phyloP scores from a whole-genome alignment of 2,888 invertebrate genomes.

The Agrotis clavis region DNA sequence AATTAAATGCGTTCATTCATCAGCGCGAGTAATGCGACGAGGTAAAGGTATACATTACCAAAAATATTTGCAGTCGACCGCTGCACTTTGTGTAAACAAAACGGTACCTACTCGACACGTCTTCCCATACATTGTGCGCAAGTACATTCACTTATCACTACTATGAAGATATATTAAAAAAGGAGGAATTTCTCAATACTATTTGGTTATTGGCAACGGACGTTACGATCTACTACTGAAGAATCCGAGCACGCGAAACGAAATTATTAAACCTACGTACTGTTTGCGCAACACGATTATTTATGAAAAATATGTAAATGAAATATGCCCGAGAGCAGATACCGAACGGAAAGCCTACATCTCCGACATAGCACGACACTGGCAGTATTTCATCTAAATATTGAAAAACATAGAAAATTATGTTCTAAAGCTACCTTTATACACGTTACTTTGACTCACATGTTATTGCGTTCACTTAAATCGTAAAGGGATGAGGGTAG shows the following conservation, averaged over 20 bases:
- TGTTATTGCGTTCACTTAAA: conserved; percentile 88
- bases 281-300: conserved; percentile 61
- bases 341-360: conserved; percentile 61
- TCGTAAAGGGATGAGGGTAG: conserved; percentile 76
- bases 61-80: conserved; percentile 85
- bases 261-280: conserved; percentile 72
- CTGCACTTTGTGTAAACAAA: conserved; percentile 79
- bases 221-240: conserved; percentile 75
- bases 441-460: conserved; percentile 86
- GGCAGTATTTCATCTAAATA: conserved; percentile 89
- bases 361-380: conserved; percentile 72
- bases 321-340: conserved; percentile 53
- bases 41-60: conserved; percentile 83
- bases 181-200: conserved; percentile 86
- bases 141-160: conserved; percentile 84
- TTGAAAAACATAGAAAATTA: conserved; percentile 89
- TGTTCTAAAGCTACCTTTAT: conserved; percentile 86
- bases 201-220: conserved; percentile 88
- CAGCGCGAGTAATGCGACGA: conserved; percentile 75
- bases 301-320: conserved; percentile 61
- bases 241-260: conserved; percentile 76
- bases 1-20: conserved; percentile 84
- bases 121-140: conserved; percentile 84
- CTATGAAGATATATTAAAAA: conserved; percentile 84
- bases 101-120: conserved; percentile 67